Evolutionary conservation across 2,888 invertebrate species (phyloP), one percentile per base, ranked within the genome.

Genomic region (Xanthia togata): DNA sequence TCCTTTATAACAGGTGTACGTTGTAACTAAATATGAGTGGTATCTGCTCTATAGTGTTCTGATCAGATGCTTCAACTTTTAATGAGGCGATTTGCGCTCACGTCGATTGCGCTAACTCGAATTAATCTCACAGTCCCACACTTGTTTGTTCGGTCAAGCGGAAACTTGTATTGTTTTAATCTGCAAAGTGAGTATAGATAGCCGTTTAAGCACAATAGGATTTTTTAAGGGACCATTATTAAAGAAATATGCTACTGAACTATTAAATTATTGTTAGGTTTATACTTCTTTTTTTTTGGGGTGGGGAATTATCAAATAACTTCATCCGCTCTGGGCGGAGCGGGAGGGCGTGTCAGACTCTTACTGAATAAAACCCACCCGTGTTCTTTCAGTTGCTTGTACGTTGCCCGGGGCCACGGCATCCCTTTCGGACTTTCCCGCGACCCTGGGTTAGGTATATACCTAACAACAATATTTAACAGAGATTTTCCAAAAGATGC

Each of bases 81-180:
- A 94, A 93, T 92, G 91, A 93, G 86, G 90, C 87, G 85, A 91
- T 90, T 91, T 83, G 87, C 87, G 86, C 80, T 87, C 79, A 82
- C 87, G 89, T 87, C 83, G 86, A 89, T 89, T 89, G 86, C 81
- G 83, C 85, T 89, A 89, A 73, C 62, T 47, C 65, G 31, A 68
- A 72, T 38, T 63, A 53, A 47, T 26, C 17, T 14, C 38, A 44
- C 8, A n/a, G n/a, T n/a, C n/a, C n/a, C n/a, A 14, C 14, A 31
- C 31, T 60, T 50, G 14, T 38, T n/a, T 14, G 47, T 31, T 23
- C 35, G 35, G n/a, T 31, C 26, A 41, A 59, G 17, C 9, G 44
- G 44, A 44, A 41, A 20, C 12, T 31, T 44, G 31, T 73, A 12
- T 41, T 70, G n/a, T 59, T 59, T 44, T 55, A n/a, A 31, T 23